Evolutionary conservation across 2,888 invertebrate species (phyloP), one percentile per base, ranked within the genome.

Genomic region (Toxonevra muliebris): DNA sequence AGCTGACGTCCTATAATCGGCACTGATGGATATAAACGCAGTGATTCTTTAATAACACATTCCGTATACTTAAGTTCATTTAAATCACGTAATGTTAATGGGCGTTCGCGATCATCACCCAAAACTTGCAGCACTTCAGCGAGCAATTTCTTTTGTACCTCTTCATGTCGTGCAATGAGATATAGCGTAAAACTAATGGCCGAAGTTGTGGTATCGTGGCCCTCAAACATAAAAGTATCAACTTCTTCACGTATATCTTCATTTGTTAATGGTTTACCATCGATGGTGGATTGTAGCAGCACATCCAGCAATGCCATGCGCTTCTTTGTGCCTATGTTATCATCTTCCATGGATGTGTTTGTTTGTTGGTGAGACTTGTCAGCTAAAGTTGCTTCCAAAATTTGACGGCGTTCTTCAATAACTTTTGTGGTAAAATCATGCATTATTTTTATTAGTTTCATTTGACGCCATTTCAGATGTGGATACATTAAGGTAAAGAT

Each of bases 161-260:
- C 62, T 0, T 79, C 73, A 77, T 85, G 71, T 8, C 79, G 70
- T 0, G 84, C 76, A 17, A 84, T 71, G 30, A 73, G 62, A 67
- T 77, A 75, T 0, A 84, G 69, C 11, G 76, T 74, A 20, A 83
- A 84, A 30, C 76, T 74, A 1, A 82, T 73, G 0, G 77, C 82
- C 13, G 79, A 78, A 0, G 82, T 76, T 12, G 84, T 82, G 10
- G 84, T 84, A 41, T 85, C 84, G 19, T 84, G 83, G 1, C 84
- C 84, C 69, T 89, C 91, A 81, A 92, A 92, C 89, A 91, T 89
- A 73, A 92, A 91, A 0, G 92, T 92, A 70, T 91, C 89, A 0
- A 91, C 90, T 85, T 92, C 90, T 79, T 91, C 90, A 64, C 89
- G 85, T 10, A 92, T 87, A 69, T 88, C 88, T 11, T 88, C 84